Conservation (phyloP, 37 sponge, comb jelly and placozoan genomes). For the Halisarca cf. caerulea region DNA sequence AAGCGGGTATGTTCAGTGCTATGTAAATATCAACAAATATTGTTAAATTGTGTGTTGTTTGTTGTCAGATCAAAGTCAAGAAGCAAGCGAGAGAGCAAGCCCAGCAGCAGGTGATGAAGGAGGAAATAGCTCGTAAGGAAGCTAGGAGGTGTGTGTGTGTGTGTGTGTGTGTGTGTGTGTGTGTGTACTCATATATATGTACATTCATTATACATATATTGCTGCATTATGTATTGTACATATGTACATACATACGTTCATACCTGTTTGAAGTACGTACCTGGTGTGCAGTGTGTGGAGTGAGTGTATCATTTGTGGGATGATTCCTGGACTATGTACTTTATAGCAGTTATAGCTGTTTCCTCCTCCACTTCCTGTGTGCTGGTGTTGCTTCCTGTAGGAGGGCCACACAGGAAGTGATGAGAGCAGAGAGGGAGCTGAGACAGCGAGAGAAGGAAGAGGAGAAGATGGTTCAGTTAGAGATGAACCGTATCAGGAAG, state of each 20-base stretch:
- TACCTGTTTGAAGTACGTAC: too few species aligned
- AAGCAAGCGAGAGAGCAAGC: not conserved
- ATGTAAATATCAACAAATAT: not conserved
- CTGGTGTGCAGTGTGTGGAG: too few species aligned
- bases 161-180: too few species aligned
- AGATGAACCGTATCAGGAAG: constrained; percentile 8
- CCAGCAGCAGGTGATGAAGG: not conserved
- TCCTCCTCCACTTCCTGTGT: too few species aligned
- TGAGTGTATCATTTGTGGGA: too few species aligned
- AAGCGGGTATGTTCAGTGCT: constrained; percentile 25
- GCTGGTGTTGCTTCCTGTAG: too few species aligned
- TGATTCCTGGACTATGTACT: too few species aligned
- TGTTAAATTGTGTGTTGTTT: not conserved
- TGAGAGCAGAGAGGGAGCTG: not conserved
- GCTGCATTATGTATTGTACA: too few species aligned
- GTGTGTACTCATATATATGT: too few species aligned
- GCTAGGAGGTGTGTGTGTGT: not conserved
- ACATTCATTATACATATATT: too few species aligned
- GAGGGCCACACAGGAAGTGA: constrained; percentile 1
- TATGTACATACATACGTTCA: too few species aligned
- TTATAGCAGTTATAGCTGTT: too few species aligned
- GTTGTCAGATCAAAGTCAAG: constrained; percentile 17
- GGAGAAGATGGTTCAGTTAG: constrained; percentile 2
- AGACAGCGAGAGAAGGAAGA: constrained; percentile 1
- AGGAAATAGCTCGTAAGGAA: not conserved